These are phyloP conservation scores for Rhopalosiphum maidis DNA, from an alignment of 1,140 invertebrate species.

Conservation along the genomic window DNA sequence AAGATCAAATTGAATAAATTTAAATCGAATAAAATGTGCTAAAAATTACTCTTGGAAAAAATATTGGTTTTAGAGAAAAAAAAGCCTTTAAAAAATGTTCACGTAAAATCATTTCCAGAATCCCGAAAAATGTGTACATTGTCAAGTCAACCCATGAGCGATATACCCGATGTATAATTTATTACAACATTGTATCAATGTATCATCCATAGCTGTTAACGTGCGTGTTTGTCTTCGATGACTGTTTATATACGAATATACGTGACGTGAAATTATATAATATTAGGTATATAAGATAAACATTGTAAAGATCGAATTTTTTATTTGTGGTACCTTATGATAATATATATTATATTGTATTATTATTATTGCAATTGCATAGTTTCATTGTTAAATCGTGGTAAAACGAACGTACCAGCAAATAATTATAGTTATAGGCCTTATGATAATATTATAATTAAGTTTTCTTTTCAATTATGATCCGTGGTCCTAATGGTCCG, in stretches of 20 bases:
- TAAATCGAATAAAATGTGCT: background rate
- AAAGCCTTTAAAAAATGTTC: background rate
- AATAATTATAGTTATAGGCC: background rate
- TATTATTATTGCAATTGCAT: background rate
- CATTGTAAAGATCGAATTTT: background rate
- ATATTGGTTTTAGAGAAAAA: background rate
- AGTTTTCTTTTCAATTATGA: background rate
- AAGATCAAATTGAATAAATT: background rate
- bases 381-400: background rate
- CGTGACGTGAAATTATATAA: background rate
- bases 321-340: background rate
- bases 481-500: background rate
- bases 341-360: background rate
- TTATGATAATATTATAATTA: background rate
- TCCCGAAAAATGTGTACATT: background rate
- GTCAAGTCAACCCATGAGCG: background rate
- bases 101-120: conserved; percentile 18
- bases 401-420: background rate
- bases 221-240: background rate
- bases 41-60: background rate
- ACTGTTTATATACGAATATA: background rate
- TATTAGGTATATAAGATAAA: background rate
- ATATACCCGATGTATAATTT: background rate
- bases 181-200: background rate
- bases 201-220: background rate